Evolutionary conservation across 2,888 invertebrate species (phyloP).

Genomic region (Adineta ricciae): DNA sequence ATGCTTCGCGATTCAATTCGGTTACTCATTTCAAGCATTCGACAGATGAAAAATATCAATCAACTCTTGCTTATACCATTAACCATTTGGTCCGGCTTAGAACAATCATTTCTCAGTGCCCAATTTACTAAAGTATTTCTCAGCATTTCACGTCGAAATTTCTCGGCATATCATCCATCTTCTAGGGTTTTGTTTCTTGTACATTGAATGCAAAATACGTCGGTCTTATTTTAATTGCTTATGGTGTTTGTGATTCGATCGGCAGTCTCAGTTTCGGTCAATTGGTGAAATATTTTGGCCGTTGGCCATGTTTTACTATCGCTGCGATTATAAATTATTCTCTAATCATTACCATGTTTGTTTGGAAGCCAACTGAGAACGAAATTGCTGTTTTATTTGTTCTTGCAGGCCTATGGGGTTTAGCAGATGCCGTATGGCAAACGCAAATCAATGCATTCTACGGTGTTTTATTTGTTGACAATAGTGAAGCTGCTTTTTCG

Average conservation of each 20-base stretch:
- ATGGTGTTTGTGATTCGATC: constrained; percentile 45
- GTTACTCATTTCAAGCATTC: constrained; percentile 25
- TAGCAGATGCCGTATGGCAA: constrained; percentile 74
- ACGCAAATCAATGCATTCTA: constrained; percentile 66
- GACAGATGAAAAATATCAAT: constrained; percentile 23
- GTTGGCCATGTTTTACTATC: constrained; percentile 43
- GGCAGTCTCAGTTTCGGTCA: constrained; percentile 44
- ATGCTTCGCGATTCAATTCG: not conserved
- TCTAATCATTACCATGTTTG: constrained; percentile 37
- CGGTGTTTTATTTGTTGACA: constrained; percentile 71
- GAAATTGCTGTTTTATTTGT: constrained; percentile 58
- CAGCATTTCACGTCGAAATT: too few species aligned
- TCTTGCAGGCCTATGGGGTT: constrained; percentile 81
- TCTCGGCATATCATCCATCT: not conserved
- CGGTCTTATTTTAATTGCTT: constrained; percentile 46
- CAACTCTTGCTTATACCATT: constrained; percentile 27
- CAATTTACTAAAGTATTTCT: constrained; percentile 25
- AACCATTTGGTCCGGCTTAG: constrained; percentile 26
- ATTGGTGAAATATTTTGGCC: constrained; percentile 43
- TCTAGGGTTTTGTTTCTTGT: constrained; percentile 44
- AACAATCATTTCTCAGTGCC: constrained; percentile 27
- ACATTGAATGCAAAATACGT: constrained; percentile 45
- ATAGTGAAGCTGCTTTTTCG: constrained; percentile 78
- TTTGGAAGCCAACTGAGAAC: constrained; percentile 39
- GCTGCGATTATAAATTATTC: constrained; percentile 40